These are phyloP conservation scores for Lota lota DNA, from an alignment of 2,113 vertebrate species.

Conservation along the genomic window DNA sequence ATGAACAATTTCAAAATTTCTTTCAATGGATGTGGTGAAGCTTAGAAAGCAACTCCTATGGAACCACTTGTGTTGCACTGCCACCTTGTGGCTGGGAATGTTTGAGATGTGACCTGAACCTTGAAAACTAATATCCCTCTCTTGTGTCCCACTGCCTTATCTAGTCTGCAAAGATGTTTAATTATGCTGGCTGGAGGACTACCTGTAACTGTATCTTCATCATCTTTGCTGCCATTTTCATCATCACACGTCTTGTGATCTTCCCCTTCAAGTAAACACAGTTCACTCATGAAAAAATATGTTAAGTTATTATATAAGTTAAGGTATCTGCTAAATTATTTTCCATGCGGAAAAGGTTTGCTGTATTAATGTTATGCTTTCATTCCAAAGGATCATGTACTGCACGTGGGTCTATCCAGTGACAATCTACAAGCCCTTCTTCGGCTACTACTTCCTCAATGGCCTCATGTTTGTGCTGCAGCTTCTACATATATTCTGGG, in stretches of 20 bases:
- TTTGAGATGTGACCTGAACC: not conserved
- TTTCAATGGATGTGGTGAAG: not conserved
- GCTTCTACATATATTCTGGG: slow-evolving; percentile 93
- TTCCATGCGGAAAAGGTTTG: not conserved
- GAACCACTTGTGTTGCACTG: slow-evolving; percentile 27
- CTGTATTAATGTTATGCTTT: not conserved
- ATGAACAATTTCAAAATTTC: too few relatives aligned
- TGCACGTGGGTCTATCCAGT: slow-evolving; percentile 87
- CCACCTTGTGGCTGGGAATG: slow-evolving; percentile 43
- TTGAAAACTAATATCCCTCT: slow-evolving; percentile 2
- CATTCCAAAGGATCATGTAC: slow-evolving; percentile 83
- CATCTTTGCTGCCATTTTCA: slow-evolving; percentile 86
- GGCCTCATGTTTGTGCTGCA: slow-evolving; percentile 85
- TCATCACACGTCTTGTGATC: slow-evolving; percentile 87
- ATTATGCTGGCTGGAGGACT: slow-evolving; percentile 93
- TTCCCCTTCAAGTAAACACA: slow-evolving; percentile 85
- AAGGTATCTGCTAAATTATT: too few relatives aligned
- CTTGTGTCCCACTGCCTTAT: slow-evolving; percentile 7
- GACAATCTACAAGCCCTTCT: slow-evolving; percentile 86
- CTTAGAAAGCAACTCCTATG: not conserved
- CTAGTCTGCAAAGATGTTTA: slow-evolving; percentile 97
- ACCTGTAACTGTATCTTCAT: slow-evolving; percentile 94
- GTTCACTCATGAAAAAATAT: too few relatives aligned
- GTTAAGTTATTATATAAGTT: too few relatives aligned
- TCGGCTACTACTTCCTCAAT: slow-evolving; percentile 97